phyloP scores from a whole-genome alignment of 2,888 invertebrate genomes.

The Acanthococcus lagerstroemiae region DNA sequence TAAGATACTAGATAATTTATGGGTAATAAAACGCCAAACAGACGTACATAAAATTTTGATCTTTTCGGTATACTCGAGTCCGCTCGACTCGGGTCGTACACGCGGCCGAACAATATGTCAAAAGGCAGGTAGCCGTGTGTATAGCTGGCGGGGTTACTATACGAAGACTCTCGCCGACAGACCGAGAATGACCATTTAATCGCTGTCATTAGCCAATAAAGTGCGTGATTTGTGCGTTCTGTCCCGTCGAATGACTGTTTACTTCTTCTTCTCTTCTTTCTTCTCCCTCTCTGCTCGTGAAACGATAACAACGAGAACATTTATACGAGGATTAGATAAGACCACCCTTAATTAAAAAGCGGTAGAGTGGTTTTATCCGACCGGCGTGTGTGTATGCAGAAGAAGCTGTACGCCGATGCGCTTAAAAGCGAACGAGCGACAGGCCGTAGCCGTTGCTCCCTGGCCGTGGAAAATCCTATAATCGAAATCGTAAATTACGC shows the following conservation, averaged over 20 bases:
- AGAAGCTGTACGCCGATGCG: too few relatives aligned
- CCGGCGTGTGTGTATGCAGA: too few relatives aligned
- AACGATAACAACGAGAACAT: neutral
- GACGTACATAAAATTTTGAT: conserved; percentile 7
- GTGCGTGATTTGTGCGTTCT: conserved; percentile 16
- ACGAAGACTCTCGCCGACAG: neutral
- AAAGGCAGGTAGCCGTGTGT: conserved; percentile 14
- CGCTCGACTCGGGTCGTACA: neutral
- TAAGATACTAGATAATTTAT: conserved; percentile 1
- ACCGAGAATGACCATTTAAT: conserved; percentile 14
- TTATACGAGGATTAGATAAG: neutral
- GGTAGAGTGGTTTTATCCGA: neutral
- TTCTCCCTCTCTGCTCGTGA: neutral
- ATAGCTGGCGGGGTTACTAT: conserved; percentile 3
- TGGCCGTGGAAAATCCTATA: neutral
- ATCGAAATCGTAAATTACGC: neutral
- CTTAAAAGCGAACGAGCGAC: neutral
- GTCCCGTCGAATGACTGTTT: conserved; percentile 8
- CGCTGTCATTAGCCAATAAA: conserved; percentile 29
- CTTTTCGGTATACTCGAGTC: neutral
- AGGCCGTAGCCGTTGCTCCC: neutral
- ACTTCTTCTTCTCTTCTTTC: neutral
- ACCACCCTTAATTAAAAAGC: conserved; percentile 5
- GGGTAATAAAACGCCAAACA: neutral
- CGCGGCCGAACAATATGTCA: conserved; percentile 17